A percentile compares a stretch with the other conserved stretches of the same genome.
Conservation (phyloP, 2,113 vertebrate species). For the Megaceryle torquata region DNA sequence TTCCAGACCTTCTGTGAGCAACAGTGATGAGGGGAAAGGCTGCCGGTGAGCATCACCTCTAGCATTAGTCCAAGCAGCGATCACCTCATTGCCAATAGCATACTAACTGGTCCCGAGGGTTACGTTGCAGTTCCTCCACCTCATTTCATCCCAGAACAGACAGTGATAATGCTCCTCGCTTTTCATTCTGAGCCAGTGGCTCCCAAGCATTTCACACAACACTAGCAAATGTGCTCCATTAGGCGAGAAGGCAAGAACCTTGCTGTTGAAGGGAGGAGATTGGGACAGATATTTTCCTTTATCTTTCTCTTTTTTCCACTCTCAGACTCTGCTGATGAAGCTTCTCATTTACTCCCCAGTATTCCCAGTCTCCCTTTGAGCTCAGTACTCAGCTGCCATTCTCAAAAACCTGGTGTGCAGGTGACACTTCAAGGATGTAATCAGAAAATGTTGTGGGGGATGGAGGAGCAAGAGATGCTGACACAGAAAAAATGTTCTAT, state of each 20-base stretch:
- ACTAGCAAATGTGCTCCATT: not conserved
- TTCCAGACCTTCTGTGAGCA: not conserved
- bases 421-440: conserved; percentile 25
- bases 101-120: not conserved
- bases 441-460: not conserved
- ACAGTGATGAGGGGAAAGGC: not conserved
- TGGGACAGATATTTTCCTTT: not conserved
- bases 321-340: not conserved
- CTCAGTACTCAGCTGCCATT: not conserved
- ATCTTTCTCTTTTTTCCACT: not conserved
- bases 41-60: not conserved
- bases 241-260: not conserved
- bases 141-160: not conserved
- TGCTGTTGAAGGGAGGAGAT: not conserved
- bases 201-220: not conserved
- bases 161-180: not conserved
- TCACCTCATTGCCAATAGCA: not conserved
- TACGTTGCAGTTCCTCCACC: not conserved
- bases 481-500: not conserved
- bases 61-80: not conserved
- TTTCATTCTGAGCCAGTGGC: not conserved
- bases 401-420: not conserved
- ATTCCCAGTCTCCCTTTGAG: not conserved
- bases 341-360: not conserved
- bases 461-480: not conserved